Percentiles rank a stretch among this genome's conserved stretches.
phyloP scores from a whole-genome alignment of 2,113 vertebrate genomes.

The Alces alces region DNA sequence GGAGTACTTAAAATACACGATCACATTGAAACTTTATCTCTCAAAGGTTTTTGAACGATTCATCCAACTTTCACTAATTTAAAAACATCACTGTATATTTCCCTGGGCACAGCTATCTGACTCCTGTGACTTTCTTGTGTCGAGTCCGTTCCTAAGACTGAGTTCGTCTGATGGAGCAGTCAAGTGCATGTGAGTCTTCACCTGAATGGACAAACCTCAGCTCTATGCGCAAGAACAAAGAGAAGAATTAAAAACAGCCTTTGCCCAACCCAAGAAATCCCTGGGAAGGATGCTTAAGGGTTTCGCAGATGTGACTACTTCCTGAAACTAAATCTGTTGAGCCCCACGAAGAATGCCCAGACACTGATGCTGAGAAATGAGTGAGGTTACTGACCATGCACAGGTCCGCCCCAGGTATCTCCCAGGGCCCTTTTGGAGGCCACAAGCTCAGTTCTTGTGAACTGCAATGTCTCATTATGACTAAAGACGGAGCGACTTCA shows the following conservation, averaged over 20 bases:
- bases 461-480: rapidly evolving
- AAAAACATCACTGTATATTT: background rate
- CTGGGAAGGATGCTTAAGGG: background rate
- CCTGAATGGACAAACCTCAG: background rate
- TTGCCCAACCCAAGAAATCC: background rate
- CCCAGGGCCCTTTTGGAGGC: background rate
- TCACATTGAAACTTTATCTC: no score
- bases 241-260: no score
- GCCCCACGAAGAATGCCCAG: background rate
- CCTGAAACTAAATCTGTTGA: no score
- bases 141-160: no score
- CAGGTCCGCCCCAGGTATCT: rapidly evolving
- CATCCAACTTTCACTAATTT: background rate
- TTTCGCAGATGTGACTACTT: background rate
- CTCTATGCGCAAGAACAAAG: rapidly evolving
- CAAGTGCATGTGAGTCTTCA: background rate
- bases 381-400: rapidly evolving
- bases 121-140: background rate
- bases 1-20: background rate
- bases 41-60: background rate
- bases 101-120: background rate
- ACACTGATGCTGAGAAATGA: rapidly evolving
- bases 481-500: rapidly evolving
- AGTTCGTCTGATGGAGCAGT: background rate
- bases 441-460: background rate